Evolutionary conservation across 2,113 vertebrate species (phyloP), one percentile per base, ranked within the genome.

Genomic region (Oxyruncus cristatus): DNA sequence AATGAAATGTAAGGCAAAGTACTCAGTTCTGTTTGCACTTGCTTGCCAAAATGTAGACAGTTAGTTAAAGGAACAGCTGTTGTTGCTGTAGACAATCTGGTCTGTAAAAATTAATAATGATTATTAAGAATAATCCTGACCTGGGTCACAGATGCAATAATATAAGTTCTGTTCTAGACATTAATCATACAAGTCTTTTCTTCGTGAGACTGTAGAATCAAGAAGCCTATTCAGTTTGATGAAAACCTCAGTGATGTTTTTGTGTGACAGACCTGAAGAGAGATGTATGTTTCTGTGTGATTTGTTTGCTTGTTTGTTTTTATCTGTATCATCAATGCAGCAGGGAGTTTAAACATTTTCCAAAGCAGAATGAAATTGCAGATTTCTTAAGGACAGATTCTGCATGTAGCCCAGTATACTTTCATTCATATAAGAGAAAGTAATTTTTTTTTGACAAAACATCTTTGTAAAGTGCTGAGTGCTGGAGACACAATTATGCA

Each of bases 121-220:
- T 97, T 98, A 97, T 98, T 98, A 97, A 96, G 82, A 97, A 96
- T 96, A 98, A 95, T 92, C n/a, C 37, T 96, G 91, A 94, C 92
- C 84, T 63, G 14, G 71, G 75, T 96, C 89, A 95, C 70, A 96
- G 89, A 90, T 89, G 75, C 41, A 92, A 33, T 88, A 62, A 83
- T 56, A 79, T 68, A 79, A 94, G 47, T 96, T 95, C 66, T 24
- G 4, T 87, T 87, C 37, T 58, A 92, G 62, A 81, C 12, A 84
- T 92, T 92, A 84, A 97, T 96, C 80, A 97, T 42, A 44, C 49
- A 77, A 77, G 21, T 61, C 20, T 82, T 74, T 95, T 94, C 24
- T 92, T 96, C 47, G 30, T 37, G 37, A 68, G 58, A 68, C 46
- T 78, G 13, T 53, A 70, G 96, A 95, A 94, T 81, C 41, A 84